Percentiles rank a stretch among this genome's conserved stretches.
These are phyloP conservation scores for Liopterus haemorrhoidalis DNA, from an alignment of 2,888 invertebrate species.

Conservation along the genomic window DNA sequence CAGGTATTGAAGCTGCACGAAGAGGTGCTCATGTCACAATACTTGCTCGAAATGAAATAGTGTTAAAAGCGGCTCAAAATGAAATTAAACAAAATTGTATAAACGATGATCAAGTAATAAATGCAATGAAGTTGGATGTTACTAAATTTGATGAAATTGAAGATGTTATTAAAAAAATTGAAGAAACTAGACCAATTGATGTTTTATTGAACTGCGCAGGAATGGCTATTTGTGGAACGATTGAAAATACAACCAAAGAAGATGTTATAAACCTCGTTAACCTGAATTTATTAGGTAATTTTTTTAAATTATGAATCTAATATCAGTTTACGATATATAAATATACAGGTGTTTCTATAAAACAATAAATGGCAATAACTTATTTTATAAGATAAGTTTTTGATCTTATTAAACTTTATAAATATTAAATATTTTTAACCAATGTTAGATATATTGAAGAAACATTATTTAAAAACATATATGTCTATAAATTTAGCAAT, in stretches of 20 bases:
- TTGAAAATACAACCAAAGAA: slow-evolving; percentile 68
- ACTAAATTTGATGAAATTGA: slow-evolving; percentile 50
- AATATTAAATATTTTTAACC: too few relatives aligned
- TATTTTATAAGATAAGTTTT: too few relatives aligned
- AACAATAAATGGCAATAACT: too few relatives aligned
- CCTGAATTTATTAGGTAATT: slow-evolving; percentile 83
- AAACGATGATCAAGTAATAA: slow-evolving; percentile 53
- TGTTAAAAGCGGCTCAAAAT: slow-evolving; percentile 57
- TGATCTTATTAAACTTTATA: too few relatives aligned
- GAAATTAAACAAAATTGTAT: slow-evolving; percentile 52
- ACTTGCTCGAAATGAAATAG: slow-evolving; percentile 72
- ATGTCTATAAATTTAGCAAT: too few relatives aligned
- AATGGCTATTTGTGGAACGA: slow-evolving; percentile 68
- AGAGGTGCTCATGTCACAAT: slow-evolving; percentile 87
- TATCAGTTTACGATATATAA: too few relatives aligned
- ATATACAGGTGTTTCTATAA: too few relatives aligned
- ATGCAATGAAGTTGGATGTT: slow-evolving; percentile 63
- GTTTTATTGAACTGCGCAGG: slow-evolving; percentile 95
- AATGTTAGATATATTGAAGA: too few relatives aligned
- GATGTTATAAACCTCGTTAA: slow-evolving; percentile 71
- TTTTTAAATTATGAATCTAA: slow-evolving; percentile 64
- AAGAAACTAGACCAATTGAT: slow-evolving; percentile 70
- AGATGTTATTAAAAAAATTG: slow-evolving; percentile 56
- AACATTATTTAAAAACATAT: too few relatives aligned
- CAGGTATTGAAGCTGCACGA: slow-evolving; percentile 70